A percentile compares a stretch with the other conserved stretches of the same genome.
Conservation (phyloP, 2,888 invertebrate species). For the Sarcophaga variegata region DNA sequence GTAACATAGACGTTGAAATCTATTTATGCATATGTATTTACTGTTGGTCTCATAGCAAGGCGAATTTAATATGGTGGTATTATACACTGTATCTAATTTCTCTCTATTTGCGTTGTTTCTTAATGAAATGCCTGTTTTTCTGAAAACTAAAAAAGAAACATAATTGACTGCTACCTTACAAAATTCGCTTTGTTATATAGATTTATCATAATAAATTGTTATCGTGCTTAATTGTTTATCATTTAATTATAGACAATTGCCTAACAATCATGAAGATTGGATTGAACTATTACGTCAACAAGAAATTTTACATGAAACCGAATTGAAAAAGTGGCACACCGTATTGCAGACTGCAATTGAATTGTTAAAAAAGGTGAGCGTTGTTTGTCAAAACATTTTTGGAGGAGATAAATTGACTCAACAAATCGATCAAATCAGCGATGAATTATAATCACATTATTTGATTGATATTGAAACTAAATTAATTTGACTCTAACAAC, state of each 20-base stretch:
- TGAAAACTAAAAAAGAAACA: too few relatives aligned
- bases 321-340: conserved; percentile 91
- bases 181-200: neutral
- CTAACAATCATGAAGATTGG: conserved; percentile 92
- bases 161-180: neutral
- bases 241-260: conserved; percentile 84
- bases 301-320: conserved; percentile 89
- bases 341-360: conserved; percentile 88
- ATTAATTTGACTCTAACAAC: neutral
- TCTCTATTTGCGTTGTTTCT: too few relatives aligned
- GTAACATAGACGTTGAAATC: neutral
- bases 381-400: conserved; percentile 80
- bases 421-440: conserved; percentile 76
- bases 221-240: conserved; percentile 11
- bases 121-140: too few relatives aligned
- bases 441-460: conserved; percentile 68
- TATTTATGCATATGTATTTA: too few relatives aligned
- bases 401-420: conserved; percentile 77
- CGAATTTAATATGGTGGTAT: too few relatives aligned
- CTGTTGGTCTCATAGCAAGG: too few relatives aligned
- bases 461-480: neutral
- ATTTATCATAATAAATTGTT: neutral
- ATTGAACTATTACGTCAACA: conserved; percentile 90
- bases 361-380: conserved; percentile 88
- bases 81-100: too few relatives aligned